A percentile compares a stretch with the other conserved stretches of the same genome.
phyloP scores from a whole-genome alignment of 92 coral and sea anemone species.

The Hydrozoanthus gracilis region DNA sequence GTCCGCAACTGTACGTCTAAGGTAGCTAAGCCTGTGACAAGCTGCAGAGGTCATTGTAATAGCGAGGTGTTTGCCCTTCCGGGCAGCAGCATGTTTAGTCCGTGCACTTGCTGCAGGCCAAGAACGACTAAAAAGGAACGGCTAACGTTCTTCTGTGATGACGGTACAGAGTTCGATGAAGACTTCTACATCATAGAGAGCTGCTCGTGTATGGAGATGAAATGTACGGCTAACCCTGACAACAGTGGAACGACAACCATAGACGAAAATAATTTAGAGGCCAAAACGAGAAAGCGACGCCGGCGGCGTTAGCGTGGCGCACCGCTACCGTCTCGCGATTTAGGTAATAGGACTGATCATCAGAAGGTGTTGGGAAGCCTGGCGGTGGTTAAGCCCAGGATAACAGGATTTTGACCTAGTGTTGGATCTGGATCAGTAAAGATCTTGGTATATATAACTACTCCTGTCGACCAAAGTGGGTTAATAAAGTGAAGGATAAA shows the following conservation, averaged over 20 bases:
- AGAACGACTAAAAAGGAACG: not conserved
- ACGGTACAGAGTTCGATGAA: constrained; percentile 39
- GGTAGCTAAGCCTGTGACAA: constrained; percentile 24
- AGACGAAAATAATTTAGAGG: constrained; percentile 48
- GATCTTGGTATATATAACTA: constrained; percentile 25
- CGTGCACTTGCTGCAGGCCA: constrained; percentile 70
- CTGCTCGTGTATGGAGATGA: constrained; percentile 62
- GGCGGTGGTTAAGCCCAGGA: constrained; percentile 31
- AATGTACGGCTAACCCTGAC: constrained; percentile 55
- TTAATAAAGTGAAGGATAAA: not conserved
- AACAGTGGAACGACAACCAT: constrained; percentile 50
- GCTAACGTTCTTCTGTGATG: constrained; percentile 47
- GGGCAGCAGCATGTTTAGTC: constrained; percentile 53
- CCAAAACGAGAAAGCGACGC: constrained; percentile 40
- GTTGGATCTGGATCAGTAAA: not conserved
- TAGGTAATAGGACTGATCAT: constrained; percentile 34
- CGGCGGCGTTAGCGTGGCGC: constrained; percentile 50
- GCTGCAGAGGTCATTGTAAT: constrained; percentile 65
- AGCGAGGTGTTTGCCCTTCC: constrained; percentile 57
- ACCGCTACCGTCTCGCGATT: not conserved
- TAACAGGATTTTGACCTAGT: constrained; percentile 18
- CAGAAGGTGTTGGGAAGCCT: constrained; percentile 45
- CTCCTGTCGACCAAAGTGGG: constrained; percentile 31
- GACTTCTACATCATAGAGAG: constrained; percentile 63
- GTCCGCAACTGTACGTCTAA: constrained; percentile 66